Base-by-base conservation (phyloP, 2,113 vertebrate genomes). In the Podarcis cretensis region DNA sequence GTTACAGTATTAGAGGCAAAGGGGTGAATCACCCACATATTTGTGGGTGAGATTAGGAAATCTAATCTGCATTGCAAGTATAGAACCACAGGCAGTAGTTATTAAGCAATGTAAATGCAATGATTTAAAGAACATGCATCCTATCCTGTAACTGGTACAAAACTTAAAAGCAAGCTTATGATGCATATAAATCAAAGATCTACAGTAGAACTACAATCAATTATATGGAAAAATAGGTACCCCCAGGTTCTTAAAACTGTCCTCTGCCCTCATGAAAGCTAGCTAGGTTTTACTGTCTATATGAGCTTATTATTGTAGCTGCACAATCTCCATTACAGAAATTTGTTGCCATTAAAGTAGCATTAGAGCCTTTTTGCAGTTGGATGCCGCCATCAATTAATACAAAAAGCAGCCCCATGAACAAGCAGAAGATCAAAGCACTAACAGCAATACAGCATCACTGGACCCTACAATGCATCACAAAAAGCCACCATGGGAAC, bases 131-230 rank as follows among this genome's bases (percentile, higher is more conserved):
- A 37, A 16, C 8, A 14, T 32, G 9, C 6, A 66, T 63, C 2
- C 23, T 59, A 32, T 59, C 2, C 54, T 59, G 3, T 27, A 59
- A 20, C 48, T 20, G 7, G 82, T 63, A 84, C 84, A 2, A 3
- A 87, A 91, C n/a, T 48, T 88, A 80, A 86, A 77, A 90, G 84
- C n/a, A 89, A 93, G 81, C 80, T 23, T 27, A 18, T 75, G 20
- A 76, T 1, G 84, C 32, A 79, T 18, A 89, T 89, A 37, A 79
- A 54, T 37, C 71, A 23, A 63, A 63, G 88, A 90, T n/a, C 87
- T 87, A 91, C 48, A 87, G 92, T 35, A 81, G 8, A 65, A 18
- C 89, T 82, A 76, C 5, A 54, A 7, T 48, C 25, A 18, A 54
- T 54, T 40, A 83, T 90, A 94, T 87, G 84, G 18, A 68, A 23